These are phyloP conservation scores for Odiellus spinosus DNA, from an alignment of 2,888 invertebrate genomes.

Conservation along the genomic window DNA sequence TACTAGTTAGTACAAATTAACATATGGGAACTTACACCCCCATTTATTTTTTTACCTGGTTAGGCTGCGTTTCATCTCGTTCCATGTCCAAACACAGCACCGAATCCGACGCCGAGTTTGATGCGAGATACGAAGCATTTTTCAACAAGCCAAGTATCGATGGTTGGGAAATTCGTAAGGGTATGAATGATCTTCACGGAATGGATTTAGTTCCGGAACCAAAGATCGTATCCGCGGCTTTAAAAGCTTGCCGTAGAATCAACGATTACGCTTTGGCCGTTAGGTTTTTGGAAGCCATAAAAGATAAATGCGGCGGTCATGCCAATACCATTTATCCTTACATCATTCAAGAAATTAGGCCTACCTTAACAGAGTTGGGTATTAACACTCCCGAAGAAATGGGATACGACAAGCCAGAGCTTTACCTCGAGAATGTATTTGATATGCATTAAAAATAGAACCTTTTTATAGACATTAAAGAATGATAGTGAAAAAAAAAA, in stretches of 20 bases:
- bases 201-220: conserved; percentile 90
- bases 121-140: conserved; percentile 60
- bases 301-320: conserved; percentile 64
- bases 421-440: conserved; percentile 43
- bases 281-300: conserved; percentile 79
- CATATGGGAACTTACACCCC: too few species aligned
- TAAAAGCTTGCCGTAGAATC: conserved; percentile 77
- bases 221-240: conserved; percentile 63
- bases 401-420: conserved; percentile 91
- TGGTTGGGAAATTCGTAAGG: conserved; percentile 85
- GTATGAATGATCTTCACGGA: conserved; percentile 70
- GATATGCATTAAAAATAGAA: conserved; percentile 8
- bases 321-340: conserved; percentile 68
- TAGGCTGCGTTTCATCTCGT: neutral
- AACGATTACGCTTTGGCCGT: conserved; percentile 88
- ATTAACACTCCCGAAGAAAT: conserved; percentile 86
- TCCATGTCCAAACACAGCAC: conserved; percentile 1
- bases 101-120: conserved; percentile 45
- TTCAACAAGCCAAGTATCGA: conserved; percentile 77
- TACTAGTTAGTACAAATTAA: too few species aligned
- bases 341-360: conserved; percentile 72
- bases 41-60: too few species aligned
- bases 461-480: too few species aligned
- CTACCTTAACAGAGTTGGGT: conserved; percentile 82
- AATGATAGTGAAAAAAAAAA: too few species aligned